A percentile compares a stretch with the other conserved stretches of the same genome.
Evolutionary conservation across 2,113 vertebrate genomes (phyloP).

Genomic region (Callionymus lyra): DNA sequence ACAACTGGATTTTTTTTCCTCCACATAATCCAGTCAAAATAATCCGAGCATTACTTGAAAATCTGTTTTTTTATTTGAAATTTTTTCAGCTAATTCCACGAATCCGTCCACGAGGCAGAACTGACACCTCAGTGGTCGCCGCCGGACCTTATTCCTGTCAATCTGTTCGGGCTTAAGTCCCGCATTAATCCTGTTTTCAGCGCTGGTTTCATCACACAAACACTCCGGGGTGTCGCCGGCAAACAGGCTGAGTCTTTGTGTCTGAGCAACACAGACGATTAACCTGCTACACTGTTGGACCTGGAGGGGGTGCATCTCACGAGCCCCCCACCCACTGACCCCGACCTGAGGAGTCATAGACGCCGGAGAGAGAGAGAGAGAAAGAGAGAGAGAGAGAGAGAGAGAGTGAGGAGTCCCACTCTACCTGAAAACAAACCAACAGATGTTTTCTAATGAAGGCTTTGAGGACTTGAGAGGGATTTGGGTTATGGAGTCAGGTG

Average conservation of each 20-base stretch:
- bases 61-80: too few relatives aligned
- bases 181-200: slow-evolving; percentile 64
- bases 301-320: neutral
- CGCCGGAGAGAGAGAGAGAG: slow-evolving; percentile 15
- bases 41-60: too few relatives aligned
- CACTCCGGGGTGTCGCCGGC: slow-evolving; percentile 34
- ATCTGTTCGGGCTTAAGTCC: slow-evolving; percentile 62
- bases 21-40: too few relatives aligned
- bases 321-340: too few relatives aligned
- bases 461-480: slow-evolving; percentile 36
- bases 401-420: slow-evolving; percentile 1
- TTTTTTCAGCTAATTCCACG: too few relatives aligned
- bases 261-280: slow-evolving; percentile 47
- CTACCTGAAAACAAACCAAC: slow-evolving; percentile 40
- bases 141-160: slow-evolving; percentile 40
- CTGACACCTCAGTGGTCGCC: neutral
- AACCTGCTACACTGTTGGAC: too few relatives aligned
- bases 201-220: too few relatives aligned
- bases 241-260: slow-evolving; percentile 54
- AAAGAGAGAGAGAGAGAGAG: slow-evolving; percentile 16
- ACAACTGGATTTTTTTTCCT: too few relatives aligned
- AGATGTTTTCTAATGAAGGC: slow-evolving; percentile 52
- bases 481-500: slow-evolving; percentile 26
- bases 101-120: too few relatives aligned
- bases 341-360: too few relatives aligned